A percentile compares a stretch with the other conserved stretches of the same genome.
Conservation (phyloP, 2,888 invertebrate species). For the Iphiclides podalirius region DNA sequence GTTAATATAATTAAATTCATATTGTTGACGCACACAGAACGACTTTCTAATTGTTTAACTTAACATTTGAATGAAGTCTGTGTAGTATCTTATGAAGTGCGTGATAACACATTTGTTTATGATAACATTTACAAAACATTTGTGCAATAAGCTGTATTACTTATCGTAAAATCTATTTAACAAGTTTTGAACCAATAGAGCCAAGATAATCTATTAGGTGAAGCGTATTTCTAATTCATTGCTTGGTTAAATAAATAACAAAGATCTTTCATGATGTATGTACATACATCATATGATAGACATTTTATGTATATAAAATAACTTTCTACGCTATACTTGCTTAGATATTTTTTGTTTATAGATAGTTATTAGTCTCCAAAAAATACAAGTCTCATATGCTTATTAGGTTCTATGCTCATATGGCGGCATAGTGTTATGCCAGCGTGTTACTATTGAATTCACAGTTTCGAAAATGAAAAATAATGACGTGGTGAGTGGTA, state of each 20-base stretch:
- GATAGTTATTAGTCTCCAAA: too few relatives aligned
- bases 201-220: not conserved
- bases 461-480: too few relatives aligned
- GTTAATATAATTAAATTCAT: conserved; percentile 38
- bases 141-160: conserved; percentile 2
- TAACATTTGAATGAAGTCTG: not conserved
- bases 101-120: conserved; percentile 9
- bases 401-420: too few relatives aligned
- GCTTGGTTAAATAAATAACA: not conserved
- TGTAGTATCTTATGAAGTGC: not conserved
- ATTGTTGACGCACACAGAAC: not conserved
- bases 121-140: conserved; percentile 10
- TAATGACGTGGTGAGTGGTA: too few relatives aligned
- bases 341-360: too few relatives aligned
- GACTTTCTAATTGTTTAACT: conserved; percentile 15
- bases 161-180: not conserved
- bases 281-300: too few relatives aligned
- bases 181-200: not conserved
- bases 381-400: too few relatives aligned
- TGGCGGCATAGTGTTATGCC: too few relatives aligned
- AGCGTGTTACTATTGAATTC: too few relatives aligned
- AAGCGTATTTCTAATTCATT: not conserved
- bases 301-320: too few relatives aligned
- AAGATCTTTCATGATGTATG: too few relatives aligned
- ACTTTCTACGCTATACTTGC: too few relatives aligned